Evolutionary conservation across 2,113 vertebrate species (phyloP), one percentile per base, ranked within the genome.

Genomic region (Tricholaema leucomelas): DNA sequence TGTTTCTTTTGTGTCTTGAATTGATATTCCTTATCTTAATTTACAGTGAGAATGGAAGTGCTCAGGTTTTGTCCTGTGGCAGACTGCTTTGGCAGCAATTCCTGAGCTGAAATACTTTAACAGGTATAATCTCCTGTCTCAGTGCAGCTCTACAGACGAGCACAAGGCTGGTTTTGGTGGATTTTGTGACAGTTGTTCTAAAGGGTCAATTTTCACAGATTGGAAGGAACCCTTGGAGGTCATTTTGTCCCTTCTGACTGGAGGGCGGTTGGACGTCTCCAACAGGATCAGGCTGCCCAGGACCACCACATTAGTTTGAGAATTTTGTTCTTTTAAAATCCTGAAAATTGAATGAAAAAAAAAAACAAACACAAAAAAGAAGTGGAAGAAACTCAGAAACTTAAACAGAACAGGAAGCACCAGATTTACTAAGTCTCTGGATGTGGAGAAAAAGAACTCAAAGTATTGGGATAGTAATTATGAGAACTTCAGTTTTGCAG

Each of bases 401-500:
- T 25, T 35, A 52, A 87, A 52, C 46, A 77, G 87, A 91, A 87
- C 74, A 89, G 91, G 87, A 92, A 91, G 85, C 82, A 31, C 71
- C 81, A 69, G 70, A 73, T 94, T 89, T 77, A 87, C 71, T 73
- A 66, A 38, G 55, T 36, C 60, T 85, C 27, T 91, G 69, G 69
- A 90, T 63, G 50, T 27, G 46, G 69, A 86, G 69, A 48, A 79
- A 85, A 85, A 89, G 87, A 87, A 88, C 85, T 84, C 91, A 50
- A 94, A 92, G 85, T 82, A 50, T 77, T 77, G 72, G 85, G 72
- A 58, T 71, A 94, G 69, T 93, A 95, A 93, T 93, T 82, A 87
- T 23, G 61, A 85, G 78, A 91, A 84, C 88, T 96, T 82, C 58
- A 96, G 52, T 61, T 86, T 72, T 91, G 86, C 85, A 95, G 82